Evolutionary conservation across 2,888 invertebrate genomes (phyloP).

Genomic region (Drosophila paranaensis): DNA sequence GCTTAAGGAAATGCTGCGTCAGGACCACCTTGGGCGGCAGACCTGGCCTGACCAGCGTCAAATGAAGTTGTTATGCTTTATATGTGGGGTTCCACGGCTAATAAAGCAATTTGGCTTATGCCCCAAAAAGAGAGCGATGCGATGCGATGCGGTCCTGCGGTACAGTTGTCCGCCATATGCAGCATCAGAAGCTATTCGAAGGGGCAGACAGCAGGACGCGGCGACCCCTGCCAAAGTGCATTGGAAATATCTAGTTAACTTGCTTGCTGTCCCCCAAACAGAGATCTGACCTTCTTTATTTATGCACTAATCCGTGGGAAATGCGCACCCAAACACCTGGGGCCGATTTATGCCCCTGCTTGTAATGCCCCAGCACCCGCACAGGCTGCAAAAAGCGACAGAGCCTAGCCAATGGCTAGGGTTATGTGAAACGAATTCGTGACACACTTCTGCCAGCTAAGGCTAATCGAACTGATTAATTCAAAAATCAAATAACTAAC

Average conservation of each 20-base stretch:
- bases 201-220: background rate
- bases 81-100: conserved; percentile 30
- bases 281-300: conserved; percentile 75
- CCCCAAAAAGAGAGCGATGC: conserved; percentile 16
- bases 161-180: conserved; percentile 17
- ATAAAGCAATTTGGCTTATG: conserved; percentile 65
- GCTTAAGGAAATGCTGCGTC: conserved; percentile 75
- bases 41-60: background rate
- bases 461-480: too few species aligned
- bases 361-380: conserved; percentile 58
- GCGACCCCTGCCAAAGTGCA: conserved; percentile 40
- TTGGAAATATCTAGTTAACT: conserved; percentile 73
- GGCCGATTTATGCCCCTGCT: conserved; percentile 71
- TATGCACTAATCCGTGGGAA: conserved; percentile 79
- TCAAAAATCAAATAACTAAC: too few species aligned
- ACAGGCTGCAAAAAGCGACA: conserved; percentile 31
- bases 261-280: conserved; percentile 30
- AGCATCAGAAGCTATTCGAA: conserved; percentile 32
- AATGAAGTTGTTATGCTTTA: conserved; percentile 65
- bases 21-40: conserved; percentile 65
- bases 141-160: background rate
- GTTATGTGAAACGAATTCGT: background rate
- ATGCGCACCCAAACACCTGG: conserved; percentile 71
- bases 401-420: conserved; percentile 27
- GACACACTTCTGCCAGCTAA: conserved; percentile 16